Base-by-base conservation (phyloP, 2,113 vertebrate species). In the Corythoichthys intestinalis region DNA sequence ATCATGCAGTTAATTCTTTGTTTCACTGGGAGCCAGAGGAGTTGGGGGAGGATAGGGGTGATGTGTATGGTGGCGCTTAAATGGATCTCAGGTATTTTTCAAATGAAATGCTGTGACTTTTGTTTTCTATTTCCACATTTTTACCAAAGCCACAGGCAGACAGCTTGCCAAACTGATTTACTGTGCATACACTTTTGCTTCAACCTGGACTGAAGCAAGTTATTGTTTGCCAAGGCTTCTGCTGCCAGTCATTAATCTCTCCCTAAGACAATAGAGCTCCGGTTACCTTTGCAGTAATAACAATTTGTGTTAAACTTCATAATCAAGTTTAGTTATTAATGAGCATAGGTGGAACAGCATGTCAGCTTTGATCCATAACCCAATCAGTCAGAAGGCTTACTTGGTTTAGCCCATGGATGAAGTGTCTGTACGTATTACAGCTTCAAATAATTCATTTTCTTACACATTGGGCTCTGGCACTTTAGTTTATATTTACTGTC, bases 311-410 rank as follows among this genome's bases (percentile, higher is more conserved):
- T 84, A 61, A 78, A 82, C 75, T 79, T 84, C 80, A 79, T 88
- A 84, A 86, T 80, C 73, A 72, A 76, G 69, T 77, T 79, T 66
- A 77, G 79, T 74, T 80, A 88, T 83, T 89, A 90, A 90, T 85
- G 78, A 83, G 73, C 54, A 67, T 64, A 82, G 75, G 78, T 78
- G 84, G 71, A 85, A 70, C 75, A 77, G 76, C 17, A 62, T 65
- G 86, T 85, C 88, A 86, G 75, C 76, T 68, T 77, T 61, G 72
- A 89, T 87, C 78, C 69, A 62, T 66, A 39, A 75, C 78, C 70
- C 83, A 81, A 88, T 91, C 87, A 72, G 78, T 87, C 82, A 87
- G 79, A 54, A 71, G 75, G 41, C 41, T 73, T 66, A 72, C 56
- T 77, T 38, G 69, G 72, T 61, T 84, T 70, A 78, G 63, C 69